phyloP scores from a whole-genome alignment of 37 sponge, comb jelly and placozoan genomes.

The Ephydatia muelleri region DNA sequence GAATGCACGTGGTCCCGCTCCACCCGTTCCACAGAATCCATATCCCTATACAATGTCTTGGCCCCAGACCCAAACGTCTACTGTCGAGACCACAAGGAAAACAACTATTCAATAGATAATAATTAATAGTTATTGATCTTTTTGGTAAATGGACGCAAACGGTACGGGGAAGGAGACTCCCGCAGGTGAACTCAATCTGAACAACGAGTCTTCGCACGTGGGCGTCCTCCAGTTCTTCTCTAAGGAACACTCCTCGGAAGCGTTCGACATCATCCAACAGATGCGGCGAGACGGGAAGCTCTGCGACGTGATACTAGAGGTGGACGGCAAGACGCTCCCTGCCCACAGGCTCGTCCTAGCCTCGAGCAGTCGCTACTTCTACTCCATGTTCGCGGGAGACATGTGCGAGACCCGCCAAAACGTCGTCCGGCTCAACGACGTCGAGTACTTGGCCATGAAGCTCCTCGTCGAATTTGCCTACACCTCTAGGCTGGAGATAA shows the following conservation, averaged over 20 bases:
- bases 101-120: neutral
- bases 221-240: slow-evolving; percentile 41
- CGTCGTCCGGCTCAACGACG: slow-evolving; percentile 77
- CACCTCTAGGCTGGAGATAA: slow-evolving; percentile 87
- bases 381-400: slow-evolving; percentile 71
- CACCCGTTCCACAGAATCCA: neutral
- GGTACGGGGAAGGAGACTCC: neutral
- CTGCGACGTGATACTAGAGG: slow-evolving; percentile 87
- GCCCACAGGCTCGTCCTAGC: slow-evolving; percentile 90
- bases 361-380: slow-evolving; percentile 76
- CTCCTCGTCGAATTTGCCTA: slow-evolving; percentile 89
- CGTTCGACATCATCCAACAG: slow-evolving; percentile 66
- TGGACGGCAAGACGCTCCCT: slow-evolving; percentile 58
- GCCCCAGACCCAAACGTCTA: neutral
- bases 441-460: slow-evolving; percentile 82
- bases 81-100: neutral
- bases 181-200: slow-evolving; percentile 5
- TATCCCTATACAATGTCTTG: neutral
- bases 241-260: slow-evolving; percentile 49
- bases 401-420: slow-evolving; percentile 84
- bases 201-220: slow-evolving; percentile 8
- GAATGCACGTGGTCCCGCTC: slow-evolving; percentile 82
- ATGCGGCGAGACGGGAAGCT: slow-evolving; percentile 72
- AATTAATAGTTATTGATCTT: neutral
- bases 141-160: slow-evolving; percentile 16